Conservation (phyloP, 2,888 invertebrate species). For the Meiosimyza decipiens region DNA sequence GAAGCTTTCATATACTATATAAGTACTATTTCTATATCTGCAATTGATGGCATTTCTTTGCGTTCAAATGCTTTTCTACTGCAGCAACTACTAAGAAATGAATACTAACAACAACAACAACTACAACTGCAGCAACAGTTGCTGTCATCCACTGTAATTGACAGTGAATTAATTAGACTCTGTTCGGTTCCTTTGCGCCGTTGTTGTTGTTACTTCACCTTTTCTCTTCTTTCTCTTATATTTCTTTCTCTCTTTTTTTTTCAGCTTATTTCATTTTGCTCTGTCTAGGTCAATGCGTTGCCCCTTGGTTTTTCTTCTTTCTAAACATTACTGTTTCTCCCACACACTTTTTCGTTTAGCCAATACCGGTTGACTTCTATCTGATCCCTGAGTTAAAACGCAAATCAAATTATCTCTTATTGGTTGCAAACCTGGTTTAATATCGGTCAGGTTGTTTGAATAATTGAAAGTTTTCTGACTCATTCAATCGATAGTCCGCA, state of each 20-base stretch:
- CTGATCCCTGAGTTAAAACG: not conserved
- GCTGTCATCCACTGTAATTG: constrained; percentile 41
- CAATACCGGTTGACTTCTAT: not conserved
- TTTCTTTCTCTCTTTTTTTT: not conserved
- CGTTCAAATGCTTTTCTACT: not conserved
- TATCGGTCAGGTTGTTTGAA: not conserved
- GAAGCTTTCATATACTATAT: too few relatives aligned
- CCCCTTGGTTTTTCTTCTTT: not conserved
- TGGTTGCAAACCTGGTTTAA: constrained; percentile 4
- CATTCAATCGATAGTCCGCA: too few relatives aligned
- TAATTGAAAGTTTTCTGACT: constrained; percentile 17
- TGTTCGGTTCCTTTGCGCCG: constrained; percentile 2
- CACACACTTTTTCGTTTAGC: not conserved
- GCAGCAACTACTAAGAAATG: not conserved
- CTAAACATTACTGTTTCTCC: not conserved
- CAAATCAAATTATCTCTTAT: constrained; percentile 24
- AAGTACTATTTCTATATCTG: too few relatives aligned
- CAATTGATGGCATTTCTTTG: too few relatives aligned
- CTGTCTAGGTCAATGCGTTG: too few relatives aligned
- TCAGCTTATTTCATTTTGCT: not conserved
- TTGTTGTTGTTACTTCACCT: not conserved
- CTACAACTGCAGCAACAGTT: not conserved
- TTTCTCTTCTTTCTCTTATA: not conserved
- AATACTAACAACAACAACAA: constrained; percentile 11
- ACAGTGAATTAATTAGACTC: constrained; percentile 43